Evolutionary conservation across 2,888 invertebrate species (phyloP).

Genomic region (Notodonta ziczac): DNA sequence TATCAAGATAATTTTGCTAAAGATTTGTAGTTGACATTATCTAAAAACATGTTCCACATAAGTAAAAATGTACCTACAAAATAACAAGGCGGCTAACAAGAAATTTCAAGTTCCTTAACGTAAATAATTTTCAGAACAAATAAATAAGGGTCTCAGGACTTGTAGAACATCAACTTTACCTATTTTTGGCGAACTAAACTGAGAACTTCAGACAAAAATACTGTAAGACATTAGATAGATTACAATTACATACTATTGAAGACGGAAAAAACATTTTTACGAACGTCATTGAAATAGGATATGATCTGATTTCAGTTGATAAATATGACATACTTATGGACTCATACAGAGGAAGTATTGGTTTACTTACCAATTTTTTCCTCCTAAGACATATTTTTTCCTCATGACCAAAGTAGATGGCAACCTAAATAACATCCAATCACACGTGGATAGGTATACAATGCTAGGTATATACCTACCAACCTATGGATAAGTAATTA

Average conservation of each 20-base stretch:
- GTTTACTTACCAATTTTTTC: too few species aligned
- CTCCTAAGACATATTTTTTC: too few species aligned
- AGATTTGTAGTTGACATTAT: too few species aligned
- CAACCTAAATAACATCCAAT: too few species aligned
- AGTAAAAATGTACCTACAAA: not conserved
- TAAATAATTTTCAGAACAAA: constrained; percentile 11
- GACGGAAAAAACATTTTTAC: not conserved
- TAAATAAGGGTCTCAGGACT: constrained; percentile 10
- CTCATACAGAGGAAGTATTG: too few species aligned
- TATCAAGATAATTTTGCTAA: too few species aligned
- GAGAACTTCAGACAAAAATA: constrained; percentile 17
- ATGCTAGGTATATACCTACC: too few species aligned
- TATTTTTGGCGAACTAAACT: constrained; percentile 2
- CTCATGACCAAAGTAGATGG: too few species aligned
- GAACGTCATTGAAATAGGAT: not conserved
- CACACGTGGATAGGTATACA: too few species aligned
- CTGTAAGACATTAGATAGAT: not conserved
- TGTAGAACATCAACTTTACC: constrained; percentile 10
- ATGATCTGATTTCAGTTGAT: not conserved
- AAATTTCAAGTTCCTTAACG: not conserved
- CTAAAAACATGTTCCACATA: not conserved
- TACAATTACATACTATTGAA: not conserved
- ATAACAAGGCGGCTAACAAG: not conserved
- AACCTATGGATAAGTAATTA: too few species aligned
- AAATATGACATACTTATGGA: not conserved